Evolutionary conservation across 2,113 vertebrate genomes (phyloP).

Genomic region (Pogonocichla stellata): DNA sequence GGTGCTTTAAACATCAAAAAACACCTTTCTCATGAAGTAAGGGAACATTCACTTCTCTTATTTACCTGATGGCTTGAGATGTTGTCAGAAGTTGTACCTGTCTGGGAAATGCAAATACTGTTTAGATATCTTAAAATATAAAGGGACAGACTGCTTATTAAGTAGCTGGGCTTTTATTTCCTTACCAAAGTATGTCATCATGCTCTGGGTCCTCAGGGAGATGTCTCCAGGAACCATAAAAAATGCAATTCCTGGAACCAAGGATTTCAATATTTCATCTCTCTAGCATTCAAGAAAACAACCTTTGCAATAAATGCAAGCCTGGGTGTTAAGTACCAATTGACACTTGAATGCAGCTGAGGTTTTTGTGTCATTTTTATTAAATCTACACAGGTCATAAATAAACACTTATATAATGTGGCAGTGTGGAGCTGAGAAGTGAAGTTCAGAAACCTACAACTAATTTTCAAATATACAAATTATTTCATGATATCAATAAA

Average conservation of each 20-base stretch:
- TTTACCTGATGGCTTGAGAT: conserved; percentile 3
- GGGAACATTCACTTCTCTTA: neutral
- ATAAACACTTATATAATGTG: neutral
- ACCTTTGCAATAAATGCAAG: neutral
- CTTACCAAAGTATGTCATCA: conserved; percentile 18
- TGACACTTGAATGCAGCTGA: neutral
- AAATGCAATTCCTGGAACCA: conserved; percentile 31
- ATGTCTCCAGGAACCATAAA: conserved; percentile 18
- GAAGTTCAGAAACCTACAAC: neutral
- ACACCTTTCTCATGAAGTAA: neutral
- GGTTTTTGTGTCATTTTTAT: neutral
- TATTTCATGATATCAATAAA: neutral
- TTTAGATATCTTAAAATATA: conserved; percentile 27
- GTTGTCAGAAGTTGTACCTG: neutral
- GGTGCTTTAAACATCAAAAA: conserved; percentile 50
- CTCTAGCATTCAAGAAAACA: neutral
- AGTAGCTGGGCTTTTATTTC: conserved; percentile 41
- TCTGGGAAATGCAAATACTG: conserved; percentile 29
- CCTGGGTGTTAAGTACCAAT: conserved; percentile 22
- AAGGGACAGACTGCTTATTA: conserved; percentile 26
- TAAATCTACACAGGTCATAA: neutral
- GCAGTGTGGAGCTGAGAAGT: neutral
- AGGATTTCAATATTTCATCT: conserved; percentile 49
- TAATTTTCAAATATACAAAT: conserved; percentile 15
- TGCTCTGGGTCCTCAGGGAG: conserved; percentile 41